Base-by-base conservation (phyloP, 2,888 invertebrate species). In the Pseudococcus viburni region DNA sequence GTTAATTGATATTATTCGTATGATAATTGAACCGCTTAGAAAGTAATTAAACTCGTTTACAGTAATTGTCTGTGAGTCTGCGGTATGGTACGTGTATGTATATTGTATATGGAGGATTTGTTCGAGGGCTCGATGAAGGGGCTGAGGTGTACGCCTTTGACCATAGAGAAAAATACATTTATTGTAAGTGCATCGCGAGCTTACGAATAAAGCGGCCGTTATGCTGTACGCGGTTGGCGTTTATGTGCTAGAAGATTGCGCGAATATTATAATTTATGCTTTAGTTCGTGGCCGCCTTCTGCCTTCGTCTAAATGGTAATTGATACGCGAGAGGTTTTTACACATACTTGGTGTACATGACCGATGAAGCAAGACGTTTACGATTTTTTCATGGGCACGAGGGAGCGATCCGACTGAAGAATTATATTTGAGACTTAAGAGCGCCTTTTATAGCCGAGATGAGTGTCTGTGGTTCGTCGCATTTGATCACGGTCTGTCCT, bases 41-140 rank as follows among this genome's bases (percentile, higher is more conserved):
- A 59, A 33, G 68, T 73, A 73, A 73, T 73, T 73, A 73, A 73
- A 73, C 68, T 73, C 68, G 68, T 73, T 73, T 73, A 73, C 15
- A 8, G 12, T 73, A 73, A 73, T 73, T 73, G 68, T 73, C 68
- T 73, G 9, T 19, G 1, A 19, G 59, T 59, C 19, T 59, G 19
- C 15, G 64, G 12, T 33, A 33, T 12, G 64, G 12, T 33, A 33
- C 26, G 26, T 33, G 26, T 33, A 33, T 33, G 26, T 33, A 33
- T 1, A 7, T 3, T 33, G 26, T 33, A 33, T 1, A 7, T 3
- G 22, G 22, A 9, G 64, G 64, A 64, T 64, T 64, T 64, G 15
- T 73, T 12, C 33, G 68, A 33, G 33, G 3, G 33, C 9, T 7
- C 26, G 51, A 51, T 15, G 6, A 73, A 73, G 33, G 68, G 33